These are phyloP conservation scores for Oxyteleia sp. DNA, from an alignment of 2,888 invertebrate species.

Conservation along the genomic window DNA sequence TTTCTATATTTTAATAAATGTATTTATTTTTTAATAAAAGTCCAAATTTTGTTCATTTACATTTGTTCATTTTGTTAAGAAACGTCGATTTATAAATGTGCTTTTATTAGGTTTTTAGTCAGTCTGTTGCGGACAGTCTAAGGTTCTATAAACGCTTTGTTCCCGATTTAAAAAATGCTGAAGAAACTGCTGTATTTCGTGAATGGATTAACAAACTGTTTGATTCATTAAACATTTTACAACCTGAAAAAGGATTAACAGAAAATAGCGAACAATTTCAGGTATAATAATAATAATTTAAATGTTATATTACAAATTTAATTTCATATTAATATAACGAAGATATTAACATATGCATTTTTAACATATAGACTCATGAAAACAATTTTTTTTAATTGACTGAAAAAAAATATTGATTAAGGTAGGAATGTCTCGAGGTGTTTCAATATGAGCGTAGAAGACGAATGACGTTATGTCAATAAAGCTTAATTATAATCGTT, in stretches of 20 bases:
- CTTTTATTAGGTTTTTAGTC: constrained; percentile 9
- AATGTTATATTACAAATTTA: no score
- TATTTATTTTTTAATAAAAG: neutral
- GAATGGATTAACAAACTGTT: neutral
- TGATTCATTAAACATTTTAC: constrained; percentile 3
- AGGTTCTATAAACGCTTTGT: constrained; percentile 1
- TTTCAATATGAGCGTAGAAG: no score
- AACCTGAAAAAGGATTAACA: neutral
- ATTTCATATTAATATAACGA: no score
- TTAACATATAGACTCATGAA: no score
- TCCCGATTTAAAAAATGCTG: neutral
- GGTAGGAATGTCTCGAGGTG: no score
- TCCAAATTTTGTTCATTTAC: neutral
- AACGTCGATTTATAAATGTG: neutral
- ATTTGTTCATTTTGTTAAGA: no score
- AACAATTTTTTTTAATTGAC: no score
- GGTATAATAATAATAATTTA: neutral
- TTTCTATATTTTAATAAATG: no score
- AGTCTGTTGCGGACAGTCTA: constrained; percentile 5
- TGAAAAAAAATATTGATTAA: no score
- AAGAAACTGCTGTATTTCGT: constrained; percentile 3
- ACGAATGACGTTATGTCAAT: no score
- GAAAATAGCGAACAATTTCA: neutral
- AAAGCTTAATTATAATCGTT: no score
- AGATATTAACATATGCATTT: no score